Conservation (phyloP, 2,888 invertebrate species). For the Cheilosia vernalis region DNA sequence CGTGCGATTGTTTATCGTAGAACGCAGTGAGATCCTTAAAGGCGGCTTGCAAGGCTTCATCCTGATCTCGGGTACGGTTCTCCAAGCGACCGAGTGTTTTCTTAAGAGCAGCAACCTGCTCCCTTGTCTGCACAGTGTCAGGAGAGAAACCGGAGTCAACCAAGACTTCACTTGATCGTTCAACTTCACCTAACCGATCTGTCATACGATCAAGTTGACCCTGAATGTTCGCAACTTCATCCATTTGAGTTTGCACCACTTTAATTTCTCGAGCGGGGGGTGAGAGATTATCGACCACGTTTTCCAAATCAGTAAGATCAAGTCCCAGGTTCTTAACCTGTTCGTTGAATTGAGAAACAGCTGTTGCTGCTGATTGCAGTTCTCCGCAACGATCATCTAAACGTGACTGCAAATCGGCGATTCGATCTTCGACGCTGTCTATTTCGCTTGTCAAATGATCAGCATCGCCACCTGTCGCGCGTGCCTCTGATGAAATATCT, state of each 20-base stretch:
- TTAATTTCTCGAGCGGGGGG: constrained; percentile 95
- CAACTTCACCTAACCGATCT: constrained; percentile 88
- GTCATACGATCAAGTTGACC: constrained; percentile 88
- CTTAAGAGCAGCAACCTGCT: constrained; percentile 90
- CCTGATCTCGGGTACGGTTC: constrained; percentile 90
- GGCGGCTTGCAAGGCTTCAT: constrained; percentile 91
- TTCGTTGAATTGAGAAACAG: constrained; percentile 94
- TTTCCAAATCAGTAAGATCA: constrained; percentile 91
- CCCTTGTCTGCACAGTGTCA: constrained; percentile 91
- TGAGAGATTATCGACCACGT: constrained; percentile 92
- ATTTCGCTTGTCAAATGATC: constrained; percentile 91
- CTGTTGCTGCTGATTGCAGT: constrained; percentile 93
- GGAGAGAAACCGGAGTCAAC: constrained; percentile 93
- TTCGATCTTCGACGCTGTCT: constrained; percentile 89
- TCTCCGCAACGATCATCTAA: constrained; percentile 91
- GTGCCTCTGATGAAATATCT: constrained; percentile 90
- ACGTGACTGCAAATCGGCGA: constrained; percentile 89
- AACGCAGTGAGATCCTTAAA: constrained; percentile 92
- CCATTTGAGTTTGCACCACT: constrained; percentile 91
- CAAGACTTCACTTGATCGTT: constrained; percentile 89
- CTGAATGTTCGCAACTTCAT: constrained; percentile 89
- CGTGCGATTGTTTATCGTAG: constrained; percentile 90
- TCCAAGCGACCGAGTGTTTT: constrained; percentile 92
- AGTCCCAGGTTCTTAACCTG: constrained; percentile 91
- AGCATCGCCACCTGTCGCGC: constrained; percentile 90